Evolutionary conservation across 2,888 invertebrate genomes (phyloP).

Genomic region (Galerucella pusilla): DNA sequence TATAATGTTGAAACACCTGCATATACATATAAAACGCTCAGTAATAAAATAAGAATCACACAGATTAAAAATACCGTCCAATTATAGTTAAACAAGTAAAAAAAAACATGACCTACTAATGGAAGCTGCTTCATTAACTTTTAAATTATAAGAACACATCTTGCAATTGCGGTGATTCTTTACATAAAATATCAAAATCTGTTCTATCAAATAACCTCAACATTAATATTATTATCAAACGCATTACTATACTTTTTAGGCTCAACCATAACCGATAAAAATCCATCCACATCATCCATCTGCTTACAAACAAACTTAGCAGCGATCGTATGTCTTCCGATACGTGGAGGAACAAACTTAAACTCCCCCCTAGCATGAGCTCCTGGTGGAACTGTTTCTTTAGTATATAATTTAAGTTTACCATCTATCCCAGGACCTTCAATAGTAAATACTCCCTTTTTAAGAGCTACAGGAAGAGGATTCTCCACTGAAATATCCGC

Average conservation of each 20-base stretch:
- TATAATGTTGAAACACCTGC: too few species aligned
- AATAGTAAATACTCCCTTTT: slow-evolving; percentile 81
- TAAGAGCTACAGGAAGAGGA: slow-evolving; percentile 83
- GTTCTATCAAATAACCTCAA: neutral
- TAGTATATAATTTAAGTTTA: slow-evolving; percentile 76
- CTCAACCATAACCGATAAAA: slow-evolving; percentile 78
- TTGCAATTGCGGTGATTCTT: neutral
- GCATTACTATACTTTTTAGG: slow-evolving; percentile 55
- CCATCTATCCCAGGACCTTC: slow-evolving; percentile 85
- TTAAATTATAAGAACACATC: too few species aligned
- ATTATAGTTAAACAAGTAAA: too few species aligned
- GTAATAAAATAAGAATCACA: too few species aligned
- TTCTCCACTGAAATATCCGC: slow-evolving; percentile 80
- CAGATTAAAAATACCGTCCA: too few species aligned
- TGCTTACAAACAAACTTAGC: slow-evolving; percentile 91
- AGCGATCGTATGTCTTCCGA: slow-evolving; percentile 84
- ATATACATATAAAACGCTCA: too few species aligned
- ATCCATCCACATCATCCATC: slow-evolving; percentile 90
- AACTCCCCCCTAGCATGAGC: slow-evolving; percentile 76
- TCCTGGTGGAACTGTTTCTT: slow-evolving; percentile 73
- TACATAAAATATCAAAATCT: too few species aligned
- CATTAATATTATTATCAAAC: slow-evolving; percentile 8
- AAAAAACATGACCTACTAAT: too few species aligned
- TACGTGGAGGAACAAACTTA: slow-evolving; percentile 80
- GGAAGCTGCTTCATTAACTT: too few species aligned